Conservation (phyloP, 2,113 vertebrate genomes). For the Datnioides undecimradiatus region DNA sequence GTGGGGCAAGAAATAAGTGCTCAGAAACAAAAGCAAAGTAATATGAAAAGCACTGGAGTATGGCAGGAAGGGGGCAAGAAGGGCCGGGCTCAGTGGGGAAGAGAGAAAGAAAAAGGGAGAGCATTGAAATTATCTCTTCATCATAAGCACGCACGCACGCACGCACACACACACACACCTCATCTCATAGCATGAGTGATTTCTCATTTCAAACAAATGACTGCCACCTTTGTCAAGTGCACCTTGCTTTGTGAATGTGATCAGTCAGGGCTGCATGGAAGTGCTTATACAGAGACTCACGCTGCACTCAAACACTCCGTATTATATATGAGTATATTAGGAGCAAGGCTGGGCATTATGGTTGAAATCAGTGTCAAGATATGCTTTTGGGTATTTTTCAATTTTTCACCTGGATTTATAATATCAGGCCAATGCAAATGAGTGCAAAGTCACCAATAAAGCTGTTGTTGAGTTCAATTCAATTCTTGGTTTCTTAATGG, state of each 20-base stretch:
- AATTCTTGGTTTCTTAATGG: too few species aligned
- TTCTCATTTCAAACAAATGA: constrained; percentile 75
- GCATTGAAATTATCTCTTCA: constrained; percentile 66
- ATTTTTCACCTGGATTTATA: too few species aligned
- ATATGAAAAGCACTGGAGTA: constrained; percentile 75
- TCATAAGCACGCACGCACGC: constrained; percentile 47
- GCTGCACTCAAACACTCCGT: not conserved
- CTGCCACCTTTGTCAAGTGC: constrained; percentile 62
- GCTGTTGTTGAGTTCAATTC: too few species aligned
- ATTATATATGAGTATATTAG: constrained; percentile 1
- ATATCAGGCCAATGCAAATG: not conserved
- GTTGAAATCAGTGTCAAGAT: not conserved
- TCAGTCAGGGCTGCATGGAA: constrained; percentile 18
- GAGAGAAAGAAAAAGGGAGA: constrained; percentile 25
- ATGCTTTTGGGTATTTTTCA: not conserved
- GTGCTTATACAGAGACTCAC: constrained; percentile 5
- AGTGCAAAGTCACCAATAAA: not conserved
- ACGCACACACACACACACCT: constrained; percentile 14
- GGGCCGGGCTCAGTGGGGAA: constrained; percentile 33
- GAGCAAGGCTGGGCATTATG: not conserved
- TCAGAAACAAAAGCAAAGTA: constrained; percentile 74
- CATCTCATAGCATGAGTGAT: constrained; percentile 64
- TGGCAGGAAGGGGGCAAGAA: constrained; percentile 60
- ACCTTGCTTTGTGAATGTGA: constrained; percentile 51
- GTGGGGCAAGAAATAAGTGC: constrained; percentile 72